These are phyloP conservation scores for Drosophila tripunctata DNA, from an alignment of 2,888 invertebrate genomes.

Conservation along the genomic window DNA sequence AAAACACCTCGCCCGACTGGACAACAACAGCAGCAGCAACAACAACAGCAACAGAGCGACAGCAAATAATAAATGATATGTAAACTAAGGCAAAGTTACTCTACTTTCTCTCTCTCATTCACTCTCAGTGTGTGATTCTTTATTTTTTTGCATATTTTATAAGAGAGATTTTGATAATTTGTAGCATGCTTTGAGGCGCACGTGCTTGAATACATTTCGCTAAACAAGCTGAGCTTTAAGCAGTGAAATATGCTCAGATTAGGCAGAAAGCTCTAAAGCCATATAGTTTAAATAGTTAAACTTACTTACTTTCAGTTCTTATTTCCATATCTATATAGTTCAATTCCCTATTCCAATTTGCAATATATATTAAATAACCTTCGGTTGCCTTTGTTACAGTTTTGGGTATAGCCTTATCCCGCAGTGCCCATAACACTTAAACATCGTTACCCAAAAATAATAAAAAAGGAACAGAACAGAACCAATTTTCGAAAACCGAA, in stretches of 20 bases:
- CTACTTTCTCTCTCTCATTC: slow-evolving; percentile 18
- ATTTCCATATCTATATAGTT: background rate
- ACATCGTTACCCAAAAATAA: slow-evolving; percentile 38
- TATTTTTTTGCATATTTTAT: slow-evolving; percentile 31
- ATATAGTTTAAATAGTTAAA: background rate
- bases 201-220: slow-evolving; percentile 13
- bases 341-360: slow-evolving; percentile 24
- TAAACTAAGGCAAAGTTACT: slow-evolving; percentile 72
- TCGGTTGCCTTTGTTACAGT: slow-evolving; percentile 56
- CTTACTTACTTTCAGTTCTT: background rate
- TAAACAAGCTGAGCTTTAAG: slow-evolving; percentile 13
- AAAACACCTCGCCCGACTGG: slow-evolving; percentile 58
- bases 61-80: slow-evolving; percentile 74
- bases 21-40: slow-evolving; percentile 29
- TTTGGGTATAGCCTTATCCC: slow-evolving; percentile 57
- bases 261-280: background rate
- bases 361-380: slow-evolving; percentile 8
- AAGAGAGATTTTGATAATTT: slow-evolving; percentile 44
- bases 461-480: background rate
- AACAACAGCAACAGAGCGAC: background rate
- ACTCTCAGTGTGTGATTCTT: too few species aligned
- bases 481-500: slow-evolving; percentile 11
- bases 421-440: slow-evolving; percentile 65
- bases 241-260: background rate
- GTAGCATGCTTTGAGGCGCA: slow-evolving; percentile 37